Evolutionary conservation across 2,113 vertebrate species (phyloP), one percentile per base, ranked within the genome.

Genomic region (Columbina picui): DNA sequence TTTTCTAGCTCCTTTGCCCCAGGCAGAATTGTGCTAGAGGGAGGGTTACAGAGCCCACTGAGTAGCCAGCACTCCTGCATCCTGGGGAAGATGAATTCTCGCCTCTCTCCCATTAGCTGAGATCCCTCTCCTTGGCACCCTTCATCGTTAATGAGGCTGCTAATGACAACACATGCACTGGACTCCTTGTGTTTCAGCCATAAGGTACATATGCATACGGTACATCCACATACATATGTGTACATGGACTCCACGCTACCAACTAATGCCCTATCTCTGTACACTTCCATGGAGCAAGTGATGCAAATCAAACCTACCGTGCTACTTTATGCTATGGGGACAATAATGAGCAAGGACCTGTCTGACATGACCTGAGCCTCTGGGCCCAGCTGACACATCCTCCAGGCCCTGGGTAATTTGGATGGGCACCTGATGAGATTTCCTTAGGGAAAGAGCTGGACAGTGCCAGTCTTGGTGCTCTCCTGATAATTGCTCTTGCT

Each of bases 151-250:
- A 49, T 13, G 27, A 50, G 55, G n/a, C 11, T 56, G 23, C 41
- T 67, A 29, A n/a, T 36, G 25, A 29, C 16, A 55, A 30, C 23
- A 55, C 7, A 7, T 7, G 27, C 16, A 21, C 45, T 49, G 34
- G 32, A 26, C 47, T 60, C 12, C 13, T 14, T 23, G 12, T 60
- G 34, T 38, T 34, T 56, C 60, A 68, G 32, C 32, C 23, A 5
- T 7, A 32, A 0, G 2, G 23, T 23, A 43, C 1, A 0, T 26
- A 43, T 34, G 21, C 7, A 10, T 20, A 34, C 9, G 2, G 23
- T 23, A 43, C 1, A 0, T 26, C 30, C 45, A 25, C 7, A 10
- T 20, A 34, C 8, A 8, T 5, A 41, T 2, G 18, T 39, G 18
- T 5, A 17, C 52, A 10, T 4, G 50, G 81, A 18, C 43, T 64